Evolutionary conservation across 2,113 vertebrate species (phyloP).

Genomic region (Sakesphorus luctuosus): DNA sequence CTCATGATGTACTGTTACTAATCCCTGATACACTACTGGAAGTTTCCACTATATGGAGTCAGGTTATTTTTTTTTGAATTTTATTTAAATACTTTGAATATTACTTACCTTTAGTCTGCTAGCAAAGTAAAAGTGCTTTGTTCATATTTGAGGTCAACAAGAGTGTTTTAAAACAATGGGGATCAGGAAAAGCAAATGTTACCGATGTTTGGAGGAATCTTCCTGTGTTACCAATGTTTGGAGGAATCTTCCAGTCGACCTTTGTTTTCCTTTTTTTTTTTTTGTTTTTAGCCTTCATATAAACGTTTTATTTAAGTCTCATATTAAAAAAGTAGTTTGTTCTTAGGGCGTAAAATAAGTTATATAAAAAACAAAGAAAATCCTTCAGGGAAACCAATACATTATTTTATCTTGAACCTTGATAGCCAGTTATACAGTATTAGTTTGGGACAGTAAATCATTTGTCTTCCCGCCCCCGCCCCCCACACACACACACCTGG

Average conservation of each 20-base stretch:
- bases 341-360: neutral
- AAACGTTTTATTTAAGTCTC: neutral
- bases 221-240: neutral
- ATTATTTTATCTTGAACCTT: neutral
- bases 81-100: neutral
- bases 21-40: neutral
- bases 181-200: neutral
- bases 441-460: neutral
- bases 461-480: too few species aligned
- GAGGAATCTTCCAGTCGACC: neutral
- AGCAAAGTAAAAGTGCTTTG: neutral
- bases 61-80: neutral
- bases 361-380: neutral
- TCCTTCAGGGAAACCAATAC: neutral
- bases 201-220: neutral
- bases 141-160: neutral
- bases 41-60: neutral
- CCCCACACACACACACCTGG: too few species aligned
- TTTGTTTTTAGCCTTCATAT: neutral
- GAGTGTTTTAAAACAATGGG: neutral
- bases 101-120: neutral
- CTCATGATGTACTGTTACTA: neutral
- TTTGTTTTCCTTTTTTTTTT: neutral
- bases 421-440: neutral
- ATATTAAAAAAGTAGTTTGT: neutral